Evolutionary conservation across 2,113 vertebrate genomes (phyloP).

Genomic region (Romanogobio albipinnatus): DNA sequence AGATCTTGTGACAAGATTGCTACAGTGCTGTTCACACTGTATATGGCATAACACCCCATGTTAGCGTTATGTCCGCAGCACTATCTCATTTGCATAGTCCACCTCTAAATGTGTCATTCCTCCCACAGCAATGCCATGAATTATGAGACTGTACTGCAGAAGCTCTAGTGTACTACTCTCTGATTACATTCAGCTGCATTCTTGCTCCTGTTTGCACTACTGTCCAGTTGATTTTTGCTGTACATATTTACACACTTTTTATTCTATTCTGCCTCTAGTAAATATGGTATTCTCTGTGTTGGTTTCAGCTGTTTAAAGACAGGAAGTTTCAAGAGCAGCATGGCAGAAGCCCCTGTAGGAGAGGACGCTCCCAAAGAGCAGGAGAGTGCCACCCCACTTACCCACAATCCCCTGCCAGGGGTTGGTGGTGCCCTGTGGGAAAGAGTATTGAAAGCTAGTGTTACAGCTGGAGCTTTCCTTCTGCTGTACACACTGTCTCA

Average conservation of each 20-base stretch:
- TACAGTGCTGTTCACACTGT: conserved; percentile 24
- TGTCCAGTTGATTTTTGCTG: background rate
- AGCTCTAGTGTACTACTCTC: background rate
- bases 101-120: conserved; percentile 37
- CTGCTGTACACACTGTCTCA: conserved; percentile 86
- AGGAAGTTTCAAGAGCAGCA: conserved; percentile 67
- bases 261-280: background rate
- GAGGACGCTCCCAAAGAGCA: conserved; percentile 50
- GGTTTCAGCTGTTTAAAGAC: conserved; percentile 55
- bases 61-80: conserved; percentile 30
- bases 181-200: conserved; percentile 6
- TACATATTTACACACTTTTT: too few species aligned
- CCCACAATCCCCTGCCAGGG: conserved; percentile 49
- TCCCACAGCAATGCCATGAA: conserved; percentile 20
- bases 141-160: conserved; percentile 20
- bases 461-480: conserved; percentile 77
- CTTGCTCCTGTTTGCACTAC: background rate
- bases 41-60: conserved; percentile 21
- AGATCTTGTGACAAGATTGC: background rate
- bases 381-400: conserved; percentile 49
- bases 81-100: conserved; percentile 34
- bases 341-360: conserved; percentile 56
- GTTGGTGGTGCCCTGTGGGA: conserved; percentile 63
- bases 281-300: background rate
- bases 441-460: conserved; percentile 77